Evolutionary conservation across 2,113 vertebrate genomes (phyloP), one percentile per base, ranked within the genome.

Genomic region (Pseudopodoces humilis): DNA sequence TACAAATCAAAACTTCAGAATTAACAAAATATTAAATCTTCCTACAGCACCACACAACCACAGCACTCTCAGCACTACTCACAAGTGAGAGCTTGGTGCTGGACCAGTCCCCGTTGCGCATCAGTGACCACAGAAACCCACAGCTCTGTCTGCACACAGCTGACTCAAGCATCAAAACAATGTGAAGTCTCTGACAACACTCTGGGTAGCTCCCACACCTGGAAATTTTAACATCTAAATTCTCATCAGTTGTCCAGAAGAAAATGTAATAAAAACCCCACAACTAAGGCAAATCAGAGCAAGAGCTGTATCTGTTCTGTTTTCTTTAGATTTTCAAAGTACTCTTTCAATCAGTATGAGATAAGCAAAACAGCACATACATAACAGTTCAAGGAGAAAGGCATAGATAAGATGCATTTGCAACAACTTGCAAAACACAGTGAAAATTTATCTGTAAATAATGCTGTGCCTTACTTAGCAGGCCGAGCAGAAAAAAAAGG

Each of bases 51-150:
- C 33, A 30, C 86, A 35, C 12, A 77, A 24, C 4, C 1, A 1
- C 27, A 47, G 58, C 0, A 6, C 14, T 39, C 15, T 15, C 25
- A 69, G 90, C 19, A 11, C 3, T 24, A 35, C 43, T 49, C 30
- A 13, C 27, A 11, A 19, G 17, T 0, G 25, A 8, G 16, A 37
- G 47, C 7, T 3, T 27, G 41, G 10, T 8, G 1, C 47, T 4
- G 16, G 23, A 44, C 5, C 53, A 69, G 31, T 4, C 20, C 3
- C 7, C 0, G 1, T 44, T 14, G 10, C 0, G 0, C n/a, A 64
- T 1, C 65, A 30, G 2, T 2, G 13, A 2, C 18, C 20, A 44
- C 33, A 5, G 50, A 67, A 67, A 52, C 2, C 3, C 69, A 68
- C n/a, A 39, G 28, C 30, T 30, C 59, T 10, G 41, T 2, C n/a